These are phyloP conservation scores for Pantherophis vulpinus DNA, from an alignment of 2,797 vertebrate genomes.

Conservation along the genomic window DNA sequence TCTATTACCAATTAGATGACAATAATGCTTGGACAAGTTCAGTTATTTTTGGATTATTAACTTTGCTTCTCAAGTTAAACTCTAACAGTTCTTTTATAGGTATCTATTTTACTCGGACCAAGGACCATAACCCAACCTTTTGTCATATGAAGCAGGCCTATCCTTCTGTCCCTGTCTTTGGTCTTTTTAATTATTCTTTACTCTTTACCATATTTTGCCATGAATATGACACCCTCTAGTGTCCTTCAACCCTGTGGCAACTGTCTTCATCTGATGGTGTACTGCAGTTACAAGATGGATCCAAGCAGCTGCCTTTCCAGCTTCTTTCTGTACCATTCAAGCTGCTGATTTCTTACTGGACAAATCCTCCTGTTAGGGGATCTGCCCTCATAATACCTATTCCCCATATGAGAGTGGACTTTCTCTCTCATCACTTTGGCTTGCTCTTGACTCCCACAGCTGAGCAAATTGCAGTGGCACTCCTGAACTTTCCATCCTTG, in stretches of 20 bases:
- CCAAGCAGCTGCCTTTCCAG: background rate
- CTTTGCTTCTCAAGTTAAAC: background rate
- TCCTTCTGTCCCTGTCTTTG: background rate
- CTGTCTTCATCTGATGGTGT: background rate
- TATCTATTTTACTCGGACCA: background rate
- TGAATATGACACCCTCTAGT: background rate
- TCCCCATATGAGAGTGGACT: background rate
- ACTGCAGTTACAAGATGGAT: background rate
- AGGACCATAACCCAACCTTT: background rate
- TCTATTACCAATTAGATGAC: background rate
- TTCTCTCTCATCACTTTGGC: background rate
- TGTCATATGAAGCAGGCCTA: background rate
- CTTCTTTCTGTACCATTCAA: background rate
- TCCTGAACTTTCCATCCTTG: background rate
- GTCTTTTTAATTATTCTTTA: background rate
- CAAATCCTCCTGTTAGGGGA: background rate
- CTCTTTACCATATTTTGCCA: background rate
- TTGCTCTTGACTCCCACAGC: background rate
- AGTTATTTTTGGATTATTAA: background rate
- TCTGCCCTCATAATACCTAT: background rate
- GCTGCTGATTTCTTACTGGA: background rate
- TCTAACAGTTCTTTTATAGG: background rate
- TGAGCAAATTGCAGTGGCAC: background rate
- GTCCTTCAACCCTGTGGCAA: background rate
- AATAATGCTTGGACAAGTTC: background rate